Base-by-base conservation (phyloP, 2,888 invertebrate species). In the Hydrotaea diabolus region DNA sequence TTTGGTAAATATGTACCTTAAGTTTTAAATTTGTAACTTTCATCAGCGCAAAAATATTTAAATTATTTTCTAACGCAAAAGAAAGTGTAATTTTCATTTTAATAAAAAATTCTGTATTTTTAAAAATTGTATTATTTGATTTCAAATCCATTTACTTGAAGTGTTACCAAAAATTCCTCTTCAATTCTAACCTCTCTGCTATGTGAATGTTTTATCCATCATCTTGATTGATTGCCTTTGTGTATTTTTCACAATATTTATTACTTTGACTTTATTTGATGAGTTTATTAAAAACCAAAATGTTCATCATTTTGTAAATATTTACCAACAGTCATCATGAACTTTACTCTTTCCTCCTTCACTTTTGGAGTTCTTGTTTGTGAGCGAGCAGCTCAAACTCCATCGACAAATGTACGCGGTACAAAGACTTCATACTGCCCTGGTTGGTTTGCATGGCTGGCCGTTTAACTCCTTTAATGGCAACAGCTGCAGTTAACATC, bases 401-500 rank as follows among this genome's bases (percentile, higher is more conserved):
- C 53, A 80, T 66, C 69, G 77, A 62, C 77, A 80, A 78, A 75
- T 72, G 77, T 72, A 23, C 23, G 19, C 7, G 46, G 46, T 23
- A 23, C 23, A 2, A 7, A 2, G 31, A 31, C 7, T 2, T 7
- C 31, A 31, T 31, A 31, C 7, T 31, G 3, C 3, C 3, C 31
- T 31, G 31, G 31, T 31, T 31, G 17, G 59, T 46, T 46, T 43
- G 69, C 23, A 43, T 66, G 19, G 66, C 66, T 19, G 19, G 66
- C 0, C 59, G 59, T 43, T 46, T 26, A 69, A 73, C 81, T 82
- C 59, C 78, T 84, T 81, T 76, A 79, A 79, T 57, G 79, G 82
- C 82, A 82, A 82, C 85, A 85, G 85, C 85, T 85, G 85, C 82
- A 85, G 80, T 82, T 80, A 85, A 85, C 85, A 79, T 79, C 84